These are phyloP conservation scores for Brachyalestes nurse DNA, from an alignment of 2,797 vertebrate genomes.

Conservation along the genomic window DNA sequence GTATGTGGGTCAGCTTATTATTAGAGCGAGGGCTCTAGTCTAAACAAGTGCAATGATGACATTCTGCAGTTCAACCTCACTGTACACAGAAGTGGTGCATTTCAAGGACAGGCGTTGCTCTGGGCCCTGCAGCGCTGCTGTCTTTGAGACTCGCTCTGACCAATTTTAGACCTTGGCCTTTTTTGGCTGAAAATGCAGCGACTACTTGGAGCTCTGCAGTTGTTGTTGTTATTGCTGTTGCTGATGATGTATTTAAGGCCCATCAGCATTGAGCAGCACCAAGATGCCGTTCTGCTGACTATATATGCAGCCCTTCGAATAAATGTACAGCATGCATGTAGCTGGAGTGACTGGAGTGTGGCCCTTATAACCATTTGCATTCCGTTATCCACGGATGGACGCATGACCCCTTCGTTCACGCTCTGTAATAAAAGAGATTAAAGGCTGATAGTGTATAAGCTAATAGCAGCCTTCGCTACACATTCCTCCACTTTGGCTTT, in stretches of 20 bases:
- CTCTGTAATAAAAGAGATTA: conserved; percentile 69
- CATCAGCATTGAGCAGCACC: conserved; percentile 18
- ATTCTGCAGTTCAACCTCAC: conserved; percentile 42
- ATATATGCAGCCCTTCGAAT: conserved; percentile 29
- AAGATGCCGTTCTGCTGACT: conserved; percentile 8
- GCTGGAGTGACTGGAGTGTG: conserved; percentile 21
- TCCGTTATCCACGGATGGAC: conserved; percentile 32
- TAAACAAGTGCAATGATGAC: conserved; percentile 55
- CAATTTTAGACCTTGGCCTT: conserved; percentile 56
- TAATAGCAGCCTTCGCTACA: conserved; percentile 68
- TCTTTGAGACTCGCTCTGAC: conserved; percentile 28
- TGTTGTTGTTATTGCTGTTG: conserved; percentile 12
- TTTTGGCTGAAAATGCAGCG: conserved; percentile 50
- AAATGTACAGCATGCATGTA: conserved; percentile 15
- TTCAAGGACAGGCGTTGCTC: conserved; percentile 26
- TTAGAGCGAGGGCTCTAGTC: conserved; percentile 59
- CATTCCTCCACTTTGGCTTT: conserved; percentile 62
- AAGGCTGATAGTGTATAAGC: conserved; percentile 64
- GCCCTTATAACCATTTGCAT: conserved; percentile 42
- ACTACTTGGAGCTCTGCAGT: conserved; percentile 17
- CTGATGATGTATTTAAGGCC: conserved; percentile 45
- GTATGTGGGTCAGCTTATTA: conserved; percentile 74
- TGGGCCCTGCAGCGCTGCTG: conserved; percentile 21
- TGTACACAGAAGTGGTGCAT: conserved; percentile 45
- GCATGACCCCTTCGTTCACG: conserved; percentile 33